Evolutionary conservation across 2,113 vertebrate genomes (phyloP).

Genomic region (Psammodynastes pulverulentus): DNA sequence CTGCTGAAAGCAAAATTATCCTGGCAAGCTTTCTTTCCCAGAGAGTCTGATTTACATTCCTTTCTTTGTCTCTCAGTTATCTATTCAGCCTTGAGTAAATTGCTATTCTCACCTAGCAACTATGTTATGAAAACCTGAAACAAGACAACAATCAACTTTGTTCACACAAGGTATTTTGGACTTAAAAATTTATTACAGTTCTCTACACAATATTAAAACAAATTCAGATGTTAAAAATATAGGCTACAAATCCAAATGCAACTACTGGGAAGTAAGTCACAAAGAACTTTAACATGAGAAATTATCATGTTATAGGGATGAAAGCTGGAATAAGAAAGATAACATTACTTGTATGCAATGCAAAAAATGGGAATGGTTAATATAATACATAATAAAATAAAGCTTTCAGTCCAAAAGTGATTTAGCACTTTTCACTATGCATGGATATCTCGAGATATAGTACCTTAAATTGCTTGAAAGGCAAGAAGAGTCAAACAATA

Average conservation of each 20-base stretch:
- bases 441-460: background rate
- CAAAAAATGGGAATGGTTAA: background rate
- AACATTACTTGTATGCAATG: slow-evolving; percentile 5
- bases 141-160: background rate
- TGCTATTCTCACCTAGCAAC: background rate
- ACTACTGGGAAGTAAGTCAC: background rate
- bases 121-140: background rate
- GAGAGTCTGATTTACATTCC: background rate
- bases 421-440: background rate
- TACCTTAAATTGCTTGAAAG: background rate
- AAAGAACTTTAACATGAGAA: background rate
- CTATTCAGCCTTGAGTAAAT: background rate
- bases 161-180: slow-evolving; percentile 1
- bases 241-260: background rate
- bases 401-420: background rate
- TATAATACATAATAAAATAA: background rate
- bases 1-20: background rate
- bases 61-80: background rate
- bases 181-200: slow-evolving; percentile 25
- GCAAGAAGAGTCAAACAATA: background rate
- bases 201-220: slow-evolving; percentile 20
- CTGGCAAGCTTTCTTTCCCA: background rate
- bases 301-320: background rate
- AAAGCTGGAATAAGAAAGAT: background rate
- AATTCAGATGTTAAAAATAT: background rate